Evolutionary conservation across 1,140 invertebrate species (phyloP), one percentile per base, ranked within the genome.

Genomic region (Dendroctonus valens): DNA sequence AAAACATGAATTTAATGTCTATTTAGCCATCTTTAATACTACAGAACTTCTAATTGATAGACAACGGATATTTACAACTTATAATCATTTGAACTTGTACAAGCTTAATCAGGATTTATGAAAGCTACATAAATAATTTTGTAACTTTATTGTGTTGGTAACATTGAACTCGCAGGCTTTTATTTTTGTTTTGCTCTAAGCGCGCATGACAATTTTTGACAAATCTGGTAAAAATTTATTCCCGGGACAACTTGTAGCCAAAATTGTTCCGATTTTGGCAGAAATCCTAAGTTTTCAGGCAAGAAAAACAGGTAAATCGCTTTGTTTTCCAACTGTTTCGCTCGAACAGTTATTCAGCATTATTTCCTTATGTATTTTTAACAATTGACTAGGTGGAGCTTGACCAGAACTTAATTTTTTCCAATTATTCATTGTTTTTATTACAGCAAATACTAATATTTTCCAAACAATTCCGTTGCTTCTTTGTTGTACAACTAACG

Each of bases 151-250:
- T 26, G 26, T 26, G 3, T 26, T 26, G 26, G 26, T 26, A 26
- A 26, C 26, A 26, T 26, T 26, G 26, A 26, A 2, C 26, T 26
- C 1, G 26, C 26, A 2, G 26, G 26, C 42, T 46, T 46, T 12
- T 46, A 46, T 46, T 46, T 9, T 46, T 46, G 42, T 46, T 55
- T 64, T 44, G 38, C 59, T 61, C 41, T 42, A 6, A 69, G 8
- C 12, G 42, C 42, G 42, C 42, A 46, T 9, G 12, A 9, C 12
- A 9, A 46, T 46, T 46, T 46, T 46, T 46, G 42, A 46, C 42
- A 46, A 46, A 46, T 46, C 42, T 46, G 42, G 12, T 12, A 46
- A 46, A 46, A 46, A 46, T 46, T 9, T 46, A 46, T 46, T 46
- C 42, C 42, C 42, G 42, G 42, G 42, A 46, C 42, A 46, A 46